Base-by-base conservation (phyloP, 2,113 vertebrate species). In the Onychostruthus taczanowskii region DNA sequence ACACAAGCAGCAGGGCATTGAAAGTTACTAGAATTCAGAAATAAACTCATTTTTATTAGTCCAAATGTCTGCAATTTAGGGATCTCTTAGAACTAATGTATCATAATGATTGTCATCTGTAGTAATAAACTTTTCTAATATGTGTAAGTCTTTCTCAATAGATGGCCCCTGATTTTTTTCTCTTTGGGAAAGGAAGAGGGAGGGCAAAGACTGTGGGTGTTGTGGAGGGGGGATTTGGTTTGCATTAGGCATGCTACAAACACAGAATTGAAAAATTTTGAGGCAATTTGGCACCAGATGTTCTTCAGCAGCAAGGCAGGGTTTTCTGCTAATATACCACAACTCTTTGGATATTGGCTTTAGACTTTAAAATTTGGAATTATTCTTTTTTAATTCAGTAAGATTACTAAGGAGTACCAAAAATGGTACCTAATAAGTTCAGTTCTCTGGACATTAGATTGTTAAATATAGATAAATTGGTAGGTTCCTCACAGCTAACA, bases 181-280 rank as follows among this genome's bases (percentile, higher is more conserved):
- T 58, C 46, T 92, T 76, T 77, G 50, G 14, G 47, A 46, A 70
- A 20, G 47, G 33, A 77, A 14, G 24, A 85, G 73, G 73, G 70
- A 91, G 53, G 44, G 78, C 56, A 13, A 81, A 86, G 46, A 61
- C 55, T 79, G 24, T 73, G 82, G 4, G 16, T 83, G 93, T 58
- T 89, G 61, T 82, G 87, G 31, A 87, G 33, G 19, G 22, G 11
- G 23, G 7, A 58, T 93, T 95, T 90, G 77, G 63, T 95, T 94
- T 96, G 85, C 92, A 93, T 94, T 93, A 94, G 44, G 64, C 69
- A 8, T 64, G 79, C 62, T 72, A 50, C 50, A 78, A 87, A 87
- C 69, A 83, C 44, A 63, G 76, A 94, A 78, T 14, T 90, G 56
- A 87, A 92, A 81, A 72, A 59, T 90, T 77, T 39, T 68, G 64